Base-by-base conservation (phyloP, 1,140 invertebrate genomes). In the Drosophila mojavensis region DNA sequence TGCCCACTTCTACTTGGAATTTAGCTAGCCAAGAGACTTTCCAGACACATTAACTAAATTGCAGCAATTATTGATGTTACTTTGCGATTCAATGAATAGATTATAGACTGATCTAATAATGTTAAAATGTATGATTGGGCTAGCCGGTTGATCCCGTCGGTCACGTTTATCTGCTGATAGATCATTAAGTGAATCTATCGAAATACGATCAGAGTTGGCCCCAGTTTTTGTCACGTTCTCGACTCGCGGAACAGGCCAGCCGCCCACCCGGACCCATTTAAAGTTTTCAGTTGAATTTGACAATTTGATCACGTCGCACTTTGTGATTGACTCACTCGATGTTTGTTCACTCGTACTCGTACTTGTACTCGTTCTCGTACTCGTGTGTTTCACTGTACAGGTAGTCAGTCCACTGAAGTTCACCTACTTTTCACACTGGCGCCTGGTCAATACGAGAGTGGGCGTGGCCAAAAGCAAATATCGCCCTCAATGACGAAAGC, bases 241-340 rank as follows among this genome's bases (percentile, higher is more conserved):
- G 28, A 30, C 39, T 51, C 33, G 20, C 36, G 9, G 26, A 54
- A 11, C 17, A 26, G 7, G 9, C 13, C 15, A 24, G 13, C 7
- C 26, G 50, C 61, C 53, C 50, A 64, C 60, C 56, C 51, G 60
- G 41, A 24, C 50, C 13, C 30, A 39, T 51, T 48, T 39, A 11
- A 39, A 50, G 56, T 56, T 48, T 43, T 50, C 55, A 54, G 53
- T 71, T 43, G 54, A 58, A 71, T 71, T 53, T 53, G 17, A 43
- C 45, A 71, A 66, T 54, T 41, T 72, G 20, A 30, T 59, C 69
- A 72, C 69, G 69, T 72, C 63, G 48, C 39, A 28, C 3, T 26
- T 39, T 45, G 53, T 33, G 10, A 60, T 28, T 72, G 63, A 72
- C 48, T 72, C 69, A 67, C 47, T 59, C 15, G 10, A 26, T 10